Base-by-base conservation (phyloP, 2,888 invertebrate genomes). In the Amphipoea oculea region DNA sequence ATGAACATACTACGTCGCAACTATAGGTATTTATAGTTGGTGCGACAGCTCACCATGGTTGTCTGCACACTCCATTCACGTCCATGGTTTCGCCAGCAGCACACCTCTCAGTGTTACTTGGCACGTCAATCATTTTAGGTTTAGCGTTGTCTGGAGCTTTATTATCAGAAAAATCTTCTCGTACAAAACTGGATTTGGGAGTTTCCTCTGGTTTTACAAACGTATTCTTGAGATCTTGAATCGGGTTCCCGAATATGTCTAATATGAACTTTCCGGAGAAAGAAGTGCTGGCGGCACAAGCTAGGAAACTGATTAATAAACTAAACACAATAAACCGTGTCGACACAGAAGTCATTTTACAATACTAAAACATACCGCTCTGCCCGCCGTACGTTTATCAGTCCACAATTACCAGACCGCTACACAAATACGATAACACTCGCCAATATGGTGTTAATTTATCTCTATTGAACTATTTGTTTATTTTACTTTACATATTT, bases 321-420 rank as follows among this genome's bases (percentile, higher is more conserved):
- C 91, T 90, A 86, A 94, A 89, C 91, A 94, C 92, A 88, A 95
- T 91, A 90, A 95, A 91, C 89, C 93, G 94, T 90, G 92, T 92
- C 90, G 91, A 92, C 91, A 92, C 91, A 91, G 92, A 91, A 94
- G 92, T 93, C 96, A 96, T 96, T 94, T 92, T 95, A 94, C 91
- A 90, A 88, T 89, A 93, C 91, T 94, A 94, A 83, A 81, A 87
- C 84, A 89, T 90, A 90, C 90, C 89, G 79, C 84, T 90, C 84
- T 90, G 87, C 82, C 82, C 91, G 92, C 88, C 84, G 88, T 86
- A 82, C 87, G 90, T 91, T 94, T 94, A 95, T 94, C 93, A 90
- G 89, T 86, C 84, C 76, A 83, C 86, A 90, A 89, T 89, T 88
- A 85, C 90, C 90, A 88, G 86, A 83, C 89, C 86, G 79, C 89